Evolutionary conservation across 2,113 vertebrate genomes (phyloP).

Genomic region (Peromyscus maniculatus): DNA sequence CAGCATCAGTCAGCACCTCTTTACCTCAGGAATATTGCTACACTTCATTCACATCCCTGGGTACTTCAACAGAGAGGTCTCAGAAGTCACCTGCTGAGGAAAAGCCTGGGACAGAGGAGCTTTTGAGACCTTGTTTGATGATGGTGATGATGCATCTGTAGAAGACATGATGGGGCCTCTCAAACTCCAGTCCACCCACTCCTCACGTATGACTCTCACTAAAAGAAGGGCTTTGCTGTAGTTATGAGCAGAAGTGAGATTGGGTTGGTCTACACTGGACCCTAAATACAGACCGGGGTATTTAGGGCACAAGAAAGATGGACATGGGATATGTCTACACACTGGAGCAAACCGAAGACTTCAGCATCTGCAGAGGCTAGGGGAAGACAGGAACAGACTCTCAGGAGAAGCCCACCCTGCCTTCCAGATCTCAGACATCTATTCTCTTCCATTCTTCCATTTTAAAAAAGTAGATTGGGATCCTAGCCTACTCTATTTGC

Average conservation of each 20-base stretch:
- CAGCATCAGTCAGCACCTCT: background rate
- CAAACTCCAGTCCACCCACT: background rate
- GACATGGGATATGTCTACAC: accelerated
- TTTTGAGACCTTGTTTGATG: accelerated
- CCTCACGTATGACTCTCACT: background rate
- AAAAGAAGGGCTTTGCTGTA: background rate
- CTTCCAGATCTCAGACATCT: no score
- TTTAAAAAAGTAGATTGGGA: accelerated
- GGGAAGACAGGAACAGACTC: accelerated
- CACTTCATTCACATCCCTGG: background rate
- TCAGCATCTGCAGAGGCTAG: background rate
- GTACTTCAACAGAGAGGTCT: background rate
- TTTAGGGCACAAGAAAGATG: background rate
- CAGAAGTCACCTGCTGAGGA: background rate
- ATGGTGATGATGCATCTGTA: background rate
- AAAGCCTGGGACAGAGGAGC: accelerated
- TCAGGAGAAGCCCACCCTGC: background rate
- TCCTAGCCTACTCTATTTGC: accelerated
- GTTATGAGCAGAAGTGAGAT: background rate
- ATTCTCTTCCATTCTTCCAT: background rate
- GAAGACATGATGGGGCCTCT: background rate
- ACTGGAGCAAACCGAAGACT: no score
- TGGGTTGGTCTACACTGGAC: accelerated
- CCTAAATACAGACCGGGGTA: background rate
- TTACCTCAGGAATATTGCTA: accelerated